phyloP scores from a whole-genome alignment of 2,113 vertebrate genomes.

The Colinus virginianus region DNA sequence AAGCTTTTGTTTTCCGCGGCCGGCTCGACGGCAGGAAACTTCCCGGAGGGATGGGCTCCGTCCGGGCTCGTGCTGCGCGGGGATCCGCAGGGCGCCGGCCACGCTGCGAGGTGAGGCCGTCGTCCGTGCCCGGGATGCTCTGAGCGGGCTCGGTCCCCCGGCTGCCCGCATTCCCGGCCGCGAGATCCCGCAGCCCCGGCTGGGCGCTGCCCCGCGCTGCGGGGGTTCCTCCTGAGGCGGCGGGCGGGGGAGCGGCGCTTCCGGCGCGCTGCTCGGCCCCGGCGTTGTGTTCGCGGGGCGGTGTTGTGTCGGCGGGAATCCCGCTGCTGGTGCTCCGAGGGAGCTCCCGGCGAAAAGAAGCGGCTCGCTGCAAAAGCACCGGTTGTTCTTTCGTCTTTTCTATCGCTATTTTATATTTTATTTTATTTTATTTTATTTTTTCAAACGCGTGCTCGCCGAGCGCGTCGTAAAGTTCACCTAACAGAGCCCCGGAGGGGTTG shows the following conservation, averaged over 20 bases:
- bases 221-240: not conserved
- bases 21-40: slow-evolving; percentile 31
- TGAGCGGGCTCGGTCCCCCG: too few species aligned
- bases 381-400: not conserved
- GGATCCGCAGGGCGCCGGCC: not conserved
- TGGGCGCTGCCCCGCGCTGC: too few species aligned
- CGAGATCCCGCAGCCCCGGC: too few species aligned
- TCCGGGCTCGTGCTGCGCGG: not conserved
- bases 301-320: not conserved
- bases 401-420: too few species aligned
- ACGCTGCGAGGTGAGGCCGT: slow-evolving; percentile 14
- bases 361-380: not conserved
- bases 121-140: too few species aligned
- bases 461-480: not conserved
- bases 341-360: not conserved
- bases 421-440: too few species aligned
- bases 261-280: not conserved
- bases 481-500: not conserved
- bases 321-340: not conserved
- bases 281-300: not conserved
- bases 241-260: not conserved
- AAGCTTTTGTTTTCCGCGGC: slow-evolving; percentile 49
- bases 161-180: too few species aligned
- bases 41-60: slow-evolving; percentile 19
- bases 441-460: not conserved